Percentiles rank a stretch among this genome's conserved stretches.
These are phyloP conservation scores for Smutsia temminckii DNA, from an alignment of 2,797 vertebrate genomes.

Conservation along the genomic window DNA sequence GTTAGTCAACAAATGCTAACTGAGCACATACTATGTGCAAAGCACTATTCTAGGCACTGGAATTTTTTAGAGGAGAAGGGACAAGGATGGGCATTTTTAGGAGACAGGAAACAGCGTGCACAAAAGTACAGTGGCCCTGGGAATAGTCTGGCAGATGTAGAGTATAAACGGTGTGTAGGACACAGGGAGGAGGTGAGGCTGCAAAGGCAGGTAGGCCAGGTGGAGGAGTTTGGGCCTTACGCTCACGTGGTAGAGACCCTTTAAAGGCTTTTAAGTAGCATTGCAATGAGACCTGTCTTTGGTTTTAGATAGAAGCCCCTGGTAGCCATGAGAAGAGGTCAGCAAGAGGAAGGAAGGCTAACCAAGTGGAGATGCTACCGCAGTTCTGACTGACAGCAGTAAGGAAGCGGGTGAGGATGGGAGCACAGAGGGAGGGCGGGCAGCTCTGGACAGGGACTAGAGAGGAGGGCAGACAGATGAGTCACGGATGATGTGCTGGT, in stretches of 20 bases:
- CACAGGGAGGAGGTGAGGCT: not conserved
- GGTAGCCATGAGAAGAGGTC: not conserved
- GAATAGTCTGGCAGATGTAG: rapidly evolving
- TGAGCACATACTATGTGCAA: not conserved
- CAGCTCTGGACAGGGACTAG: not conserved
- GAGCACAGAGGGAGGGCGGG: rapidly evolving
- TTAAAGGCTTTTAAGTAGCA: not conserved
- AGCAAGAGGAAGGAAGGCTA: not conserved
- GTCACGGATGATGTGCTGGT: not conserved
- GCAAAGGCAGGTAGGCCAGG: not conserved
- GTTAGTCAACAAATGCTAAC: not conserved
- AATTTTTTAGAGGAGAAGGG: not conserved
- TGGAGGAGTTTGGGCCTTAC: not conserved
- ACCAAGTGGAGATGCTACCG: not conserved
- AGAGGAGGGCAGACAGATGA: not conserved
- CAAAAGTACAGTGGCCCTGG: not conserved
- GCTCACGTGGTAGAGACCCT: not conserved
- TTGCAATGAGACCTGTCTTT: not conserved
- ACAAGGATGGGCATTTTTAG: not conserved
- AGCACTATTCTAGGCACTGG: not conserved
- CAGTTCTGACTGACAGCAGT: not conserved
- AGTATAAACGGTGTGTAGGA: not conserved
- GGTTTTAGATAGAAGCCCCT: not conserved
- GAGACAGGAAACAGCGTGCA: not conserved
- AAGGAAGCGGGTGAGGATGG: too few relatives aligned